Evolutionary conservation across 2,797 vertebrate genomes (phyloP).

Genomic region (Syngnathus acus): DNA sequence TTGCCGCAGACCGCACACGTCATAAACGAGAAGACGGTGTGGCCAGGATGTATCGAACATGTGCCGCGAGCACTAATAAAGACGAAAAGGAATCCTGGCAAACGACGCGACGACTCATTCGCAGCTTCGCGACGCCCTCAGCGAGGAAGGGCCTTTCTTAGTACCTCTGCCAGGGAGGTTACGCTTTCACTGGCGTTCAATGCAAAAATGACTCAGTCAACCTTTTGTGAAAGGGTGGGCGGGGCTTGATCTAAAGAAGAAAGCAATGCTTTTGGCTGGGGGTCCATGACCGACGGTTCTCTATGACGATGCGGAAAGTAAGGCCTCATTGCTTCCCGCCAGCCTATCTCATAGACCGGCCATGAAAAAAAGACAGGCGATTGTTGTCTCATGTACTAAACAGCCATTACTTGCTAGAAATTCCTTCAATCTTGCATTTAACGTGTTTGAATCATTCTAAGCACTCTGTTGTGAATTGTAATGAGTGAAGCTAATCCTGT

Average conservation of each 20-base stretch:
- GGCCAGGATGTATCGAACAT: constrained; percentile 46
- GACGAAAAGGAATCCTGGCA: constrained; percentile 36
- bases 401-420: background rate
- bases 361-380: background rate
- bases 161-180: background rate
- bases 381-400: background rate
- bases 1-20: constrained; percentile 28
- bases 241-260: background rate
- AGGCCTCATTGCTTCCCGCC: background rate
- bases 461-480: no score
- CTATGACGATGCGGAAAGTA: background rate
- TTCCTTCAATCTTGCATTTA: no score
- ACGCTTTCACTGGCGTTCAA: constrained; percentile 7
- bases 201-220: constrained; percentile 2
- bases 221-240: background rate
- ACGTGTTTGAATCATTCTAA: no score
- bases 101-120: constrained; percentile 38
- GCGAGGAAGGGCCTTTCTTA: constrained; percentile 7
- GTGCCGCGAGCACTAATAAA: constrained; percentile 35
- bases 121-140: constrained; percentile 24
- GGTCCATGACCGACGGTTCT: background rate
- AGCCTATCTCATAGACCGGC: no score
- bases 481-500: no score
- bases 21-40: constrained; percentile 42
- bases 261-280: background rate